These are phyloP conservation scores for Cirrhinus molitorella DNA, from an alignment of 2,797 vertebrate genomes.

Conservation along the genomic window DNA sequence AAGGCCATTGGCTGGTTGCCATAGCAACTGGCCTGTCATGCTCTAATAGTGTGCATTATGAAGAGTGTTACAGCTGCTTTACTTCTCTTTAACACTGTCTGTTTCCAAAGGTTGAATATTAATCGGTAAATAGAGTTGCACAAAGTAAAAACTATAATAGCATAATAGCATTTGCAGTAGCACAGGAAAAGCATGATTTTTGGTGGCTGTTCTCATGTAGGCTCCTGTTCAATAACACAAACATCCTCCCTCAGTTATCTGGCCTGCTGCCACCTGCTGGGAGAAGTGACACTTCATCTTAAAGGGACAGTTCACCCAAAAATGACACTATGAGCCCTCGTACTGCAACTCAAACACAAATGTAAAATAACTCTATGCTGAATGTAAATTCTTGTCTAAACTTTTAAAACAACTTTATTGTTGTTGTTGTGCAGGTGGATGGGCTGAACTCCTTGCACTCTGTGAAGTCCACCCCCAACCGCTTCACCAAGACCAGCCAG, in stretches of 20 bases:
- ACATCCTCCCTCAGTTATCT: neutral
- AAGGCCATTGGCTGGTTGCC: conserved; percentile 57
- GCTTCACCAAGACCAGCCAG: conserved; percentile 98
- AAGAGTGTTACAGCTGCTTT: neutral
- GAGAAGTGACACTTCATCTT: conserved; percentile 6
- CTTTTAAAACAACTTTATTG: neutral
- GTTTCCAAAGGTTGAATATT: neutral
- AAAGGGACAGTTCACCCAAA: neutral
- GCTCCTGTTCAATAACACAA: conserved; percentile 8
- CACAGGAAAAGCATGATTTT: neutral
- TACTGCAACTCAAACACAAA: too few species aligned
- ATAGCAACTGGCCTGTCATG: conserved; percentile 57
- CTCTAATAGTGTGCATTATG: conserved; percentile 50
- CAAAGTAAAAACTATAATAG: too few species aligned
- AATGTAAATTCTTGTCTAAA: neutral
- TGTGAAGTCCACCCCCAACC: conserved; percentile 94
- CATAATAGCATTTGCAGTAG: too few species aligned
- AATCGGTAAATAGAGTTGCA: neutral
- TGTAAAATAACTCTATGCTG: too few species aligned
- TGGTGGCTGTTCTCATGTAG: neutral
- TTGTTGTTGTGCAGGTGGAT: conserved; percentile 82
- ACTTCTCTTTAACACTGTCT: neutral
- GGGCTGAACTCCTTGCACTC: conserved; percentile 96
- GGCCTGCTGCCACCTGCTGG: conserved; percentile 47
- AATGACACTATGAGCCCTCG: too few species aligned